Percentiles rank a stretch among this genome's conserved stretches.
phyloP scores from a whole-genome alignment of 1,140 invertebrate species.

The Copidosoma floridanum region DNA sequence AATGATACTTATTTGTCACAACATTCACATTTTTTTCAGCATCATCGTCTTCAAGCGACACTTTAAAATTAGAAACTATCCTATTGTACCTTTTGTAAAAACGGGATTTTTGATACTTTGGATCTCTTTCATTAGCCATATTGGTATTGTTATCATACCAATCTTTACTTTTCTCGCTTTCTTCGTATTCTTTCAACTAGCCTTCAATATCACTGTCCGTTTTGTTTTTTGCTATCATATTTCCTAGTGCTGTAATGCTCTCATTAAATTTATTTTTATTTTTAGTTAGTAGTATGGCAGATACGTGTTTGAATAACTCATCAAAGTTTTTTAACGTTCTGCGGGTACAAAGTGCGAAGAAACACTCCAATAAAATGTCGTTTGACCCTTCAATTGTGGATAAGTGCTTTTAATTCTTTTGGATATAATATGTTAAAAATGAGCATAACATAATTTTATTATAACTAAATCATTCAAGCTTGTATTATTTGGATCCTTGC shows the following conservation, averaged over 20 bases:
- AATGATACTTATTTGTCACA: background rate
- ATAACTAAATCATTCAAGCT: background rate
- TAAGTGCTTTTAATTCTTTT: background rate
- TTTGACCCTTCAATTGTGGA: background rate
- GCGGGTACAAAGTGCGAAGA: background rate
- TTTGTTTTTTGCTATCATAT: too few species aligned
- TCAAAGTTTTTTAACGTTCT: background rate
- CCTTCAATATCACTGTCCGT: too few species aligned
- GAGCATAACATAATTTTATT: background rate
- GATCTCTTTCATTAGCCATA: background rate
- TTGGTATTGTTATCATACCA: background rate
- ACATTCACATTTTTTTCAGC: background rate
- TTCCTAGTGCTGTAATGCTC: too few species aligned
- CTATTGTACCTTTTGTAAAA: too few species aligned
- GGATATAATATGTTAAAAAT: background rate
- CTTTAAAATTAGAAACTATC: background rate
- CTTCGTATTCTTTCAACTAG: background rate
- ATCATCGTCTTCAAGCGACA: background rate
- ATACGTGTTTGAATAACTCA: background rate
- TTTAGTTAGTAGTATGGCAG: background rate
- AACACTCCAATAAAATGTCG: background rate
- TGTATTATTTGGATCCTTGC: background rate
- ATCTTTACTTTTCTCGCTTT: background rate
- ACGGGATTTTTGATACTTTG: background rate
- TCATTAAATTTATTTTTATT: too few species aligned